These are phyloP conservation scores for Lingula anatina DNA, from an alignment of 2,888 invertebrate genomes.

Conservation along the genomic window DNA sequence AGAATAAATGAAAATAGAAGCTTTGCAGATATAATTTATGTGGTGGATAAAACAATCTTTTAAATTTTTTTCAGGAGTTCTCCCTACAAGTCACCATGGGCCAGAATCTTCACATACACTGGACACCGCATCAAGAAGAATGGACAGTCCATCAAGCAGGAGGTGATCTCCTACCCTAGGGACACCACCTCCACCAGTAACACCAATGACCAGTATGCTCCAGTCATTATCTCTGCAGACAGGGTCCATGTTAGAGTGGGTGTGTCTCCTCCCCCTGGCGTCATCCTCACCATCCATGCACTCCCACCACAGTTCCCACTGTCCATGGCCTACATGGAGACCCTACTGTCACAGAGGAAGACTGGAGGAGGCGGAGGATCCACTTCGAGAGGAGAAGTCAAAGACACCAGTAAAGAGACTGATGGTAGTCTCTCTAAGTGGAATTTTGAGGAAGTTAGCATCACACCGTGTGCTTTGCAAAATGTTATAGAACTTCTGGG, in stretches of 20 bases:
- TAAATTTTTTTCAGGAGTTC: conserved; percentile 27
- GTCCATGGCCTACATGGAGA: conserved; percentile 48
- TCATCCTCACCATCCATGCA: conserved; percentile 45
- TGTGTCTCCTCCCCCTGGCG: conserved; percentile 42
- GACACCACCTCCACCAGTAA: conserved; percentile 36
- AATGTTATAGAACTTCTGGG: conserved; percentile 43
- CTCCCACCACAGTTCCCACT: conserved; percentile 49
- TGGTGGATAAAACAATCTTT: background rate
- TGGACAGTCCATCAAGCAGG: conserved; percentile 41
- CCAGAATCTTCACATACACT: conserved; percentile 42
- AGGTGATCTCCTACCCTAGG: conserved; percentile 45
- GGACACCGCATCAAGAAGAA: conserved; percentile 45
- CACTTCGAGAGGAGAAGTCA: no score
- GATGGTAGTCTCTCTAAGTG: no score
- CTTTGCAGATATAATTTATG: conserved; percentile 42
- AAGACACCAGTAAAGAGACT: no score
- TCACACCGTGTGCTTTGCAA: conserved; percentile 36
- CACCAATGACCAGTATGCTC: conserved; percentile 41
- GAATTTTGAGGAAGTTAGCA: conserved; percentile 6
- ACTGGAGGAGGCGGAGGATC: background rate
- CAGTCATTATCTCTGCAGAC: conserved; percentile 45
- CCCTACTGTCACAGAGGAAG: conserved; percentile 31
- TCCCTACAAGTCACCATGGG: conserved; percentile 46
- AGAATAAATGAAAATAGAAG: no score
- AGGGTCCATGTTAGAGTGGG: conserved; percentile 40